phyloP scores from a whole-genome alignment of 92 coral and sea anemone species.

The Palythoa caribaeorum region DNA sequence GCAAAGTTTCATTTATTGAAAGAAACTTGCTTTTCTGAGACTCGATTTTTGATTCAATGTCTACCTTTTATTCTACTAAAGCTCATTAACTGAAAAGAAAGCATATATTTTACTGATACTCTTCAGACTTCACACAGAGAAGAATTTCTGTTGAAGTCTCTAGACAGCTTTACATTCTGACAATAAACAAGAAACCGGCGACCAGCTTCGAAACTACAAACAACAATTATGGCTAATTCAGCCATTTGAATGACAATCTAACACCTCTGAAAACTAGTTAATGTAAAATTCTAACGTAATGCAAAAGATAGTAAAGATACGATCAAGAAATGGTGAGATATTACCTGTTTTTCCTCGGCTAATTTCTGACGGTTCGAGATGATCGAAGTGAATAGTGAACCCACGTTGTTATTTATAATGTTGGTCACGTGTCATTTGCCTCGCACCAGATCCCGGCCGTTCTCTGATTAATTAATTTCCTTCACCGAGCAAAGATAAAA shows the following conservation, averaged over 20 bases:
- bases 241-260: slow-evolving; percentile 21
- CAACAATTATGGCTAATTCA: background rate
- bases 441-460: slow-evolving; percentile 33
- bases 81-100: slow-evolving; percentile 1
- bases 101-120: background rate
- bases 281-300: slow-evolving; percentile 14
- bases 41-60: background rate
- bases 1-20: slow-evolving; percentile 2
- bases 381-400: slow-evolving; percentile 39
- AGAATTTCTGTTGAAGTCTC: slow-evolving; percentile 30
- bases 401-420: slow-evolving; percentile 48
- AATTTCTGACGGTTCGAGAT: slow-evolving; percentile 25
- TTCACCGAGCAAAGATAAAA: too few relatives aligned
- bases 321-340: background rate
- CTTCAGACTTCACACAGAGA: background rate
- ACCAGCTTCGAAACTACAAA: slow-evolving; percentile 10
- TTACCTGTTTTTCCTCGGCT: slow-evolving; percentile 40
- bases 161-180: background rate
- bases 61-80: background rate
- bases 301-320: background rate
- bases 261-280: background rate
- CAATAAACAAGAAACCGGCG: background rate
- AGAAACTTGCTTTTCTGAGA: background rate
- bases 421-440: slow-evolving; percentile 37
- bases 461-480: too few relatives aligned